Evolutionary conservation across 35 echinoderm and acorn worm species (phyloP).

Genomic region (Holothuria glaberrima): DNA sequence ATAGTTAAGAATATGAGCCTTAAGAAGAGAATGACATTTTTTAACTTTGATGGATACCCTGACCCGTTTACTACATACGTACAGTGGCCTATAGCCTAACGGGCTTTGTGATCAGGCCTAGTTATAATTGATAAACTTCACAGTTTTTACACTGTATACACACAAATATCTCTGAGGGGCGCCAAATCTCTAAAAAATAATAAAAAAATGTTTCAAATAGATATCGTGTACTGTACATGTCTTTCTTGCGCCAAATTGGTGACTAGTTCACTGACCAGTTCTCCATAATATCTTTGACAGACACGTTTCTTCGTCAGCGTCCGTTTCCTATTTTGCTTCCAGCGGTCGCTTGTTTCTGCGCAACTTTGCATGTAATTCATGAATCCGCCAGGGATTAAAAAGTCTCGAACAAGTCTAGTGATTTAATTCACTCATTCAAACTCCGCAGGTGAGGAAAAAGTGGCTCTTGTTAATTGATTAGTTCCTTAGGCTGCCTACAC

Average conservation of each 20-base stretch:
- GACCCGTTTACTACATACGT: no score
- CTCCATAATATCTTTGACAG: background rate
- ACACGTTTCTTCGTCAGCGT: background rate
- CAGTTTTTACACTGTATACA: no score
- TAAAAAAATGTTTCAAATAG: no score
- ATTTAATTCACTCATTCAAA: conserved; percentile 20
- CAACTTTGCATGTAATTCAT: conserved; percentile 22
- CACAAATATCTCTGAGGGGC: no score
- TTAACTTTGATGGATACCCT: no score
- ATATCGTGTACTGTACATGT: no score
- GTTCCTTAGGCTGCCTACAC: conserved; percentile 10
- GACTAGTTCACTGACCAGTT: conserved; percentile 20
- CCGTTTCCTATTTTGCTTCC: conserved; percentile 16
- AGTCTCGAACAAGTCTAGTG: conserved; percentile 20
- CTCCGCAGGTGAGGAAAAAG: background rate
- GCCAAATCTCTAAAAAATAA: no score
- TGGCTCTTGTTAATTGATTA: conserved; percentile 30
- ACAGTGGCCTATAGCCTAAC: no score
- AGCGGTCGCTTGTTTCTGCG: conserved; percentile 1
- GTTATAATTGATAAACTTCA: no score
- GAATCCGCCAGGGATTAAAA: conserved; percentile 42
- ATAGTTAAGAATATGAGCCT: no score
- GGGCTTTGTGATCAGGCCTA: no score
- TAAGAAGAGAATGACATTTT: no score
- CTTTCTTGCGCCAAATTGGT: background rate